A percentile compares a stretch with the other conserved stretches of the same genome.
These are phyloP conservation scores for Nephila pilipes DNA, from an alignment of 1,140 invertebrate species.

Conservation along the genomic window DNA sequence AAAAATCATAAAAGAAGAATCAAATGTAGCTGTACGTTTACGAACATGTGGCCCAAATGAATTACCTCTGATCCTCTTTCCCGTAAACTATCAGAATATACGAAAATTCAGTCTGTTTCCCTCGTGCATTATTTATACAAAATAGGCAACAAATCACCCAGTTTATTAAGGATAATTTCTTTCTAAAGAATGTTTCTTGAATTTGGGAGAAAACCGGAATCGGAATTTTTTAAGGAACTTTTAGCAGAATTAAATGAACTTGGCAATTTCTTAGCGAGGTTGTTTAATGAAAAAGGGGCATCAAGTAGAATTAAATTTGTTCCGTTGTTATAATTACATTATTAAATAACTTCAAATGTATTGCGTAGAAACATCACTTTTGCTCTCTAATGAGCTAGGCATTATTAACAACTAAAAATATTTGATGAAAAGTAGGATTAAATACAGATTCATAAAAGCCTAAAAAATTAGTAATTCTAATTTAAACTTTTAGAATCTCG, in stretches of 20 bases:
- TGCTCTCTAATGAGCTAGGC: no score
- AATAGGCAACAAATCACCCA: constrained; percentile 42
- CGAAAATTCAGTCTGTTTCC: background rate
- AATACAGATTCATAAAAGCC: no score
- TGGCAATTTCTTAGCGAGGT: background rate
- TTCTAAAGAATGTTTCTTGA: constrained; percentile 7
- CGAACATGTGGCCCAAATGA: constrained; percentile 37
- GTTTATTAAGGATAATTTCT: constrained; percentile 61
- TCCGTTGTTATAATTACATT: no score
- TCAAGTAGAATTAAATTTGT: background rate
- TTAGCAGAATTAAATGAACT: background rate
- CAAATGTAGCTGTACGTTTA: constrained; percentile 51
- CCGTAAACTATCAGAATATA: constrained; percentile 33
- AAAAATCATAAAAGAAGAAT: constrained; percentile 42
- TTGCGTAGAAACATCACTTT: no score
- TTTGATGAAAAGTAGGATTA: no score
- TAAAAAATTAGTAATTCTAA: no score
- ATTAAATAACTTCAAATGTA: no score
- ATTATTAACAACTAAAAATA: no score
- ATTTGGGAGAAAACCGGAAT: background rate
- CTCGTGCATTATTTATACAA: constrained; percentile 39
- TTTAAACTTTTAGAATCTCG: no score
- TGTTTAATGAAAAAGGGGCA: background rate
- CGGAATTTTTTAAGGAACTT: background rate
- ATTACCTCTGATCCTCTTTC: constrained; percentile 48